These are phyloP conservation scores for Baryphthengus martii DNA, from an alignment of 2,113 vertebrate genomes.

Conservation along the genomic window DNA sequence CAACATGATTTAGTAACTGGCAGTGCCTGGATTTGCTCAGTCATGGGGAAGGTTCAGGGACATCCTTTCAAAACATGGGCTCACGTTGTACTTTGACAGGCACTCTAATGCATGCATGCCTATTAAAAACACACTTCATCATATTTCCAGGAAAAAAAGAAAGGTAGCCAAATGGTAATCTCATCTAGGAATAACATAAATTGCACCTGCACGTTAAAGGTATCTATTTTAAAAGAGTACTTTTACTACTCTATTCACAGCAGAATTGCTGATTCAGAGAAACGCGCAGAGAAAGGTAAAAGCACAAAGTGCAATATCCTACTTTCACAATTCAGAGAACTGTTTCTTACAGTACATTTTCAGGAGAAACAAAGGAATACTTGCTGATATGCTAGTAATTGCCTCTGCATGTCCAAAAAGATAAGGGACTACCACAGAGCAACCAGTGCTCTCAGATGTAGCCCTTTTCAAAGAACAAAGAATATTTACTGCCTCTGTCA, in stretches of 20 bases:
- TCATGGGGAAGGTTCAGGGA: not conserved
- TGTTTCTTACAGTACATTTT: not conserved
- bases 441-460: not conserved
- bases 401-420: not conserved
- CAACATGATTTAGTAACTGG: not conserved
- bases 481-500: not conserved
- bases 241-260: not conserved
- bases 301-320: not conserved
- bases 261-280: not conserved
- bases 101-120: rapidly evolving
- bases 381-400: not conserved
- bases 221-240: not conserved
- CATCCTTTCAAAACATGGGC: not conserved
- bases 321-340: not conserved
- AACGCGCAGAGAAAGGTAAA: not conserved
- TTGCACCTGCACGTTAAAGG: not conserved
- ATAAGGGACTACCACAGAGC: not conserved
- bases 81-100: not conserved
- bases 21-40: not conserved
- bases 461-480: not conserved
- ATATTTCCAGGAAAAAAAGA: not conserved
- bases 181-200: not conserved
- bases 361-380: not conserved
- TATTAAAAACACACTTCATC: not conserved
- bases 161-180: not conserved